Evolutionary conservation across 2,888 invertebrate species (phyloP).

Genomic region (Tenthredo livida): DNA sequence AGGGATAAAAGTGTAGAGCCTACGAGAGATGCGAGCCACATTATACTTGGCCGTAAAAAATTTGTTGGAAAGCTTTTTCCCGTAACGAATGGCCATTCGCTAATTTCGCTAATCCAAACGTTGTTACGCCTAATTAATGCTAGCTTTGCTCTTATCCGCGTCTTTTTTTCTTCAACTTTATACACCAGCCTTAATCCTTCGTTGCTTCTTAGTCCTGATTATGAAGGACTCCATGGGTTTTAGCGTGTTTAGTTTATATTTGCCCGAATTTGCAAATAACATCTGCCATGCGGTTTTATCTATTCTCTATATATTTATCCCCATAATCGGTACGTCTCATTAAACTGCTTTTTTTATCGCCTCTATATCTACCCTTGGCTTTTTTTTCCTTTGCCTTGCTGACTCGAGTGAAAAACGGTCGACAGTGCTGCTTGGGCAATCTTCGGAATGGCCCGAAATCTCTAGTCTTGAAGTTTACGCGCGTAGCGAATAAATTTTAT

Average conservation of each 20-base stretch:
- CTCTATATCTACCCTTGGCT: slow-evolving; percentile 3
- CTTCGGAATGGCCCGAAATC: slow-evolving; percentile 44
- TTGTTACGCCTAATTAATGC: slow-evolving; percentile 19
- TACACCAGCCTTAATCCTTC: slow-evolving; percentile 1
- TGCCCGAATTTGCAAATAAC: not conserved
- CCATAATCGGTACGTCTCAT: slow-evolving; percentile 10
- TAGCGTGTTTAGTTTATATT: not conserved
- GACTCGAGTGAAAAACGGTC: slow-evolving; percentile 44
- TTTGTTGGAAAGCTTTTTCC: not conserved
- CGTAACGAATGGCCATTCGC: not conserved
- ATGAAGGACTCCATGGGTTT: not conserved
- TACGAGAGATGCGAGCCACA: not conserved
- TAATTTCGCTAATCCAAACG: slow-evolving; percentile 38
- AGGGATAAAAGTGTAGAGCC: not conserved
- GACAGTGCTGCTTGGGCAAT: slow-evolving; percentile 28
- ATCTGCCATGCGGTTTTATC: not conserved
- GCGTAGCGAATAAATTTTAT: slow-evolving; percentile 45
- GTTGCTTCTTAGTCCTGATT: not conserved
- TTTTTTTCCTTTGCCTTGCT: not conserved
- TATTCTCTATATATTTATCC: not conserved
- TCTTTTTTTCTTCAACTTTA: not conserved
- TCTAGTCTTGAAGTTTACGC: slow-evolving; percentile 40
- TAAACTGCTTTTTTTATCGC: slow-evolving; percentile 12
- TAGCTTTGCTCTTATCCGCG: not conserved
- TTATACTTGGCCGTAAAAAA: not conserved